Conservation (phyloP, 2,113 vertebrate genomes). For the Bos javanicus region DNA sequence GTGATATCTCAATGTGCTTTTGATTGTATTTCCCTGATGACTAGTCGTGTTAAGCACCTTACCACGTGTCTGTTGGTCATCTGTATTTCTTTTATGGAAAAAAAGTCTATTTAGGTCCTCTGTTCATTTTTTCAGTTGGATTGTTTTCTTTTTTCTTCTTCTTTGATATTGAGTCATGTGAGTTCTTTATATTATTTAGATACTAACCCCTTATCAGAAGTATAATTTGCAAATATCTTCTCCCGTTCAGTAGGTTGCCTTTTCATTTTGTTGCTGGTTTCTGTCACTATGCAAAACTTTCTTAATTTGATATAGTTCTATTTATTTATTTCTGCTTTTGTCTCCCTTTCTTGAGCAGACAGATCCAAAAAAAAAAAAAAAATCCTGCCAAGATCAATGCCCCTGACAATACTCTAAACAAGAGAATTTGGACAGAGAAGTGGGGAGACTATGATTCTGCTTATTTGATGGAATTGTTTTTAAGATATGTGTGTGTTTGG, state of each 20-base stretch:
- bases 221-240: neutral
- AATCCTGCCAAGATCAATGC: neutral
- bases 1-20: neutral
- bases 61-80: neutral
- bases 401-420: neutral
- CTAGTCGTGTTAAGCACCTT: neutral
- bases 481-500: accelerated
- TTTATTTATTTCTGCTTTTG: neutral
- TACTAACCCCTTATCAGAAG: neutral
- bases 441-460: neutral
- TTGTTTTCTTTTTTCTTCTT: neutral
- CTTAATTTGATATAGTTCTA: neutral
- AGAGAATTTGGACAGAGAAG: neutral
- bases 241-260: neutral
- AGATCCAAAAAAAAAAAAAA: neutral
- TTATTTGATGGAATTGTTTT: neutral
- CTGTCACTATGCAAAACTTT: neutral
- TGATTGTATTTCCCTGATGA: neutral
- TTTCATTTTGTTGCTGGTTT: neutral
- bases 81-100: neutral
- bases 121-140: neutral
- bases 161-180: neutral
- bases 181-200: neutral
- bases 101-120: neutral
- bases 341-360: neutral